phyloP scores from a whole-genome alignment of 92 coral and sea anemone species.

The Zoanthus sansibaricus region DNA sequence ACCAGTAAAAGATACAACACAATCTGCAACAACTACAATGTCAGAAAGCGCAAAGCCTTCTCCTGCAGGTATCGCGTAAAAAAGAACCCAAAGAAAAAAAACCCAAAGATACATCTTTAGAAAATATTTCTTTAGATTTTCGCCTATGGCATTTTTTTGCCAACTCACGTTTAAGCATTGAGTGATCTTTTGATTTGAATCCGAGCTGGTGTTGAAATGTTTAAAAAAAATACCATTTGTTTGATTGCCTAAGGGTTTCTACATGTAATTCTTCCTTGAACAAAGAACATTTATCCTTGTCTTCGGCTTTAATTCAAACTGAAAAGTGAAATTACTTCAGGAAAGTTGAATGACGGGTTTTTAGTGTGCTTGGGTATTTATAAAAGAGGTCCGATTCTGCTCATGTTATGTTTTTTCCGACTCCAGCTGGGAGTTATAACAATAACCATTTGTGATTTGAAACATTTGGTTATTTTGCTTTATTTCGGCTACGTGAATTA shows the following conservation, averaged over 20 bases:
- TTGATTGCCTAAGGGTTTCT: conserved; percentile 12
- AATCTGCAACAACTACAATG: background rate
- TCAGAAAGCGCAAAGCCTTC: background rate
- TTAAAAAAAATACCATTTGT: background rate
- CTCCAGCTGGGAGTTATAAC: conserved; percentile 11
- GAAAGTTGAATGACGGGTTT: background rate
- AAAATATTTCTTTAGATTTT: background rate
- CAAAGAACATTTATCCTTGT: conserved; percentile 2
- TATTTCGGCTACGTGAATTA: too few species aligned
- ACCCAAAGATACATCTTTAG: background rate
- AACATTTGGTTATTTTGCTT: too few species aligned
- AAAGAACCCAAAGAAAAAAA: background rate
- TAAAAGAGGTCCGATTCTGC: too few species aligned
- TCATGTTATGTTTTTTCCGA: too few species aligned
- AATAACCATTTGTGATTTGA: background rate
- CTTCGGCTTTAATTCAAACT: background rate
- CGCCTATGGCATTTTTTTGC: conserved; percentile 17
- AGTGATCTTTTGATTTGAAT: conserved; percentile 31
- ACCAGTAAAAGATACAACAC: background rate
- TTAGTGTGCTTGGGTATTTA: too few species aligned
- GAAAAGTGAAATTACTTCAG: background rate
- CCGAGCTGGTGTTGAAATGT: background rate
- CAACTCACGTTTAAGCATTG: background rate
- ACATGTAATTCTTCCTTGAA: background rate
- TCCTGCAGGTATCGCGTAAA: conserved; percentile 2